A percentile compares a stretch with the other conserved stretches of the same genome.
Evolutionary conservation across 2,888 invertebrate species (phyloP).

Genomic region (Mythimna pallens): DNA sequence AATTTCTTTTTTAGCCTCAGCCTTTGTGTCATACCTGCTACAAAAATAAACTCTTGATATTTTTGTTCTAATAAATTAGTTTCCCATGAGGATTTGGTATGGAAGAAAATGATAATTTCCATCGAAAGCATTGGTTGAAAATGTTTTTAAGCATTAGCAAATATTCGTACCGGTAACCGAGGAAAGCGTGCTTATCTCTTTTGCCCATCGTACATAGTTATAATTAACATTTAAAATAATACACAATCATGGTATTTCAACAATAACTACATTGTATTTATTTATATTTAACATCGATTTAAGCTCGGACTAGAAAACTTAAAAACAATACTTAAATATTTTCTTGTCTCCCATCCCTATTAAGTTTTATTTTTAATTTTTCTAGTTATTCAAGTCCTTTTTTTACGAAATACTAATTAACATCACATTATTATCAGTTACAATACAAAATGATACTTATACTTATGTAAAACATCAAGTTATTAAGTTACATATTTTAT

Average conservation of each 20-base stretch:
- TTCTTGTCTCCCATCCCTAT: neutral
- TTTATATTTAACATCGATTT: conserved; percentile 63
- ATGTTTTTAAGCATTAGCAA: neutral
- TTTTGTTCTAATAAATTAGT: no score
- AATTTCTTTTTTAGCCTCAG: no score
- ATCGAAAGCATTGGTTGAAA: neutral
- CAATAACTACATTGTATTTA: conserved; percentile 57
- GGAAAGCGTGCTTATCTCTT: conserved; percentile 30
- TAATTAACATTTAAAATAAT: conserved; percentile 29
- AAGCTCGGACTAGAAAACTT: conserved; percentile 58
- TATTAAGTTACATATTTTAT: conserved; percentile 17
- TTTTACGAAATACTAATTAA: conserved; percentile 62
- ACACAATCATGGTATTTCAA: conserved; percentile 62
- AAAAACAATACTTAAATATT: conserved; percentile 33
- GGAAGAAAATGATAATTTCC: neutral
- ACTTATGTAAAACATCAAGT: conserved; percentile 43
- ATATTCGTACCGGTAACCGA: neutral
- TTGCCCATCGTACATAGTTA: conserved; percentile 14
- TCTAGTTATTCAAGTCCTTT: conserved; percentile 45
- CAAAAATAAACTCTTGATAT: no score
- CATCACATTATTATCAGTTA: conserved; percentile 59
- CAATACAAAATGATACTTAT: conserved; percentile 53
- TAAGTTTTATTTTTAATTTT: conserved; percentile 47
- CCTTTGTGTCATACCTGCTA: no score
- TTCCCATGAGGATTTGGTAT: no score